These are phyloP conservation scores for Nasonia vitripennis DNA, from an alignment of 1,140 invertebrate genomes.

Conservation along the genomic window DNA sequence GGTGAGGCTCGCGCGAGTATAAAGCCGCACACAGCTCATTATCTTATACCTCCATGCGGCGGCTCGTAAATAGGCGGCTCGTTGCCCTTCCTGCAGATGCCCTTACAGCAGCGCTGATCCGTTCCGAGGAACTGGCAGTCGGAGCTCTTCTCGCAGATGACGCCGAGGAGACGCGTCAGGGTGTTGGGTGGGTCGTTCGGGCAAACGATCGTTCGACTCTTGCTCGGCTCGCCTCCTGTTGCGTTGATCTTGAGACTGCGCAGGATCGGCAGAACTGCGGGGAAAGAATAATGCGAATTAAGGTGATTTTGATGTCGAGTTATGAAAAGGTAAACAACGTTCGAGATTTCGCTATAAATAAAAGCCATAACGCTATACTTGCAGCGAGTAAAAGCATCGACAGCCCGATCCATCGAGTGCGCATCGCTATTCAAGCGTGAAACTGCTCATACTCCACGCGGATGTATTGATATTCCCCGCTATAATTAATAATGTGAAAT, in stretches of 20 bases:
- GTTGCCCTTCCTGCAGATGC: constrained; percentile 49
- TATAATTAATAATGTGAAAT: too few species aligned
- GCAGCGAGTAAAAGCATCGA: too few species aligned
- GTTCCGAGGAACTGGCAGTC: constrained; percentile 53
- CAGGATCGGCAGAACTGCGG: background rate
- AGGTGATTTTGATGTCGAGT: too few species aligned
- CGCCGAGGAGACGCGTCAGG: constrained; percentile 18
- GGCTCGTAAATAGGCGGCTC: constrained; percentile 49
- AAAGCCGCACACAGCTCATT: background rate
- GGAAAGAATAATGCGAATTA: background rate
- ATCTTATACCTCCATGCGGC: constrained; percentile 48
- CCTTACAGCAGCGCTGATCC: constrained; percentile 52
- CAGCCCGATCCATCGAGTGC: too few species aligned
- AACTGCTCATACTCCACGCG: too few species aligned
- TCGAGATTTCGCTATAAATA: too few species aligned
- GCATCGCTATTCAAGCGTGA: too few species aligned
- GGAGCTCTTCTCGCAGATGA: constrained; percentile 44
- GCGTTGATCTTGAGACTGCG: background rate
- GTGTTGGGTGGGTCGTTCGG: constrained; percentile 29
- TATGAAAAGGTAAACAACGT: too few species aligned
- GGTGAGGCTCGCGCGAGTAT: background rate
- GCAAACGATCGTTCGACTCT: constrained; percentile 19
- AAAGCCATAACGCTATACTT: too few species aligned
- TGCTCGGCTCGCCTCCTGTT: background rate
- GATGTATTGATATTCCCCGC: too few species aligned